A percentile compares a stretch with the other conserved stretches of the same genome.
Conservation (phyloP, 2,797 vertebrate genomes). For the Scyliorhinus canicula region DNA sequence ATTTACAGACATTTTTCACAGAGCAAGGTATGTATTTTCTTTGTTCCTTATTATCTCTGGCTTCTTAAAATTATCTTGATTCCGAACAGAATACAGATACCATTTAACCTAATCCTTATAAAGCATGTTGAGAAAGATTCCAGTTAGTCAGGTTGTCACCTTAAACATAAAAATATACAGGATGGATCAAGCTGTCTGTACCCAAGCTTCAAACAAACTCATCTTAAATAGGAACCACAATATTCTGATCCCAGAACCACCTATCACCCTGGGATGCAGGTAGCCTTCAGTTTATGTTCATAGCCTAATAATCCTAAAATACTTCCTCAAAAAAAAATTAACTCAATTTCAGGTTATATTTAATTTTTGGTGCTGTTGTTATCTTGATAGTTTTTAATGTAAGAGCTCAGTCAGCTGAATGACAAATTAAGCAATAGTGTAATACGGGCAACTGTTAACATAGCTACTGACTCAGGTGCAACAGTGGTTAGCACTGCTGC, state of each 20-base stretch:
- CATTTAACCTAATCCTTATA: background rate
- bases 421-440: background rate
- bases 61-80: background rate
- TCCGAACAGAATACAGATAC: background rate
- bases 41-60: background rate
- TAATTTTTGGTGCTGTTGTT: background rate
- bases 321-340: background rate
- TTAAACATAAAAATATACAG: background rate
- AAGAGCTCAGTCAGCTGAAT: background rate
- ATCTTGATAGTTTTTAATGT: background rate
- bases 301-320: background rate
- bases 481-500: too few species aligned
- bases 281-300: too few species aligned
- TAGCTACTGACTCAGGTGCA: background rate
- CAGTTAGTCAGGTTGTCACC: background rate
- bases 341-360: background rate
- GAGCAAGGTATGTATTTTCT: background rate
- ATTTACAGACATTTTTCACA: background rate
- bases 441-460: background rate
- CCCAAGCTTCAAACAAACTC: background rate
- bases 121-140: background rate
- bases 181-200: background rate
- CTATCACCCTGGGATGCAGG: too few species aligned
- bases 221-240: background rate
- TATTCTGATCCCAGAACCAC: background rate